Evolutionary conservation across 2,797 vertebrate genomes (phyloP).

Genomic region (Platalea minor): DNA sequence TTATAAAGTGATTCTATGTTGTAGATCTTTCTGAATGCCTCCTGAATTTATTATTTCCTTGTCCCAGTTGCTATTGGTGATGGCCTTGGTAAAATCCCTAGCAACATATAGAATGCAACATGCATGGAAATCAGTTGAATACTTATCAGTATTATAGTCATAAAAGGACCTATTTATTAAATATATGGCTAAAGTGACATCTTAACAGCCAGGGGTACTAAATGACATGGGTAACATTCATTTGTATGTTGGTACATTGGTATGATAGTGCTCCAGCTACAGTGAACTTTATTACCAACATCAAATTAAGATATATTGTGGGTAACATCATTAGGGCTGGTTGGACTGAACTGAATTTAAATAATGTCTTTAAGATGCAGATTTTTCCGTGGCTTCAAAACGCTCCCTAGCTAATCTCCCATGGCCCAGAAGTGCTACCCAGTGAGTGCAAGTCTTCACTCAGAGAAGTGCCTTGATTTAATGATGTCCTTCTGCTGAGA

Average conservation of each 20-base stretch:
- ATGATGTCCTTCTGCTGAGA: background rate
- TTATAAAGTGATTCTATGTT: constrained; percentile 36
- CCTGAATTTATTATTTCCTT: constrained; percentile 61
- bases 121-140: constrained; percentile 65
- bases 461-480: background rate
- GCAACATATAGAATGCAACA: constrained; percentile 64
- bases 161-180: constrained; percentile 69
- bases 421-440: background rate
- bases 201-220: constrained; percentile 54
- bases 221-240: constrained; percentile 52
- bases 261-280: constrained; percentile 18
- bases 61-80: constrained; percentile 66
- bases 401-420: background rate
- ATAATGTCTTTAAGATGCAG: constrained; percentile 52
- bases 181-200: constrained; percentile 57
- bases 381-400: background rate
- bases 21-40: constrained; percentile 49
- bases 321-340: constrained; percentile 42
- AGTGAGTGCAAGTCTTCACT: background rate
- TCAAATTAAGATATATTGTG: constrained; percentile 71
- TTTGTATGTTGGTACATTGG: constrained; percentile 54
- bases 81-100: constrained; percentile 59
- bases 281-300: constrained; percentile 64
- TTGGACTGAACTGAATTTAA: constrained; percentile 62
- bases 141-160: constrained; percentile 53